Percentiles rank a stretch among this genome's conserved stretches.
Evolutionary conservation across 2,888 invertebrate species (phyloP).

Genomic region (Drosophila ustulata): DNA sequence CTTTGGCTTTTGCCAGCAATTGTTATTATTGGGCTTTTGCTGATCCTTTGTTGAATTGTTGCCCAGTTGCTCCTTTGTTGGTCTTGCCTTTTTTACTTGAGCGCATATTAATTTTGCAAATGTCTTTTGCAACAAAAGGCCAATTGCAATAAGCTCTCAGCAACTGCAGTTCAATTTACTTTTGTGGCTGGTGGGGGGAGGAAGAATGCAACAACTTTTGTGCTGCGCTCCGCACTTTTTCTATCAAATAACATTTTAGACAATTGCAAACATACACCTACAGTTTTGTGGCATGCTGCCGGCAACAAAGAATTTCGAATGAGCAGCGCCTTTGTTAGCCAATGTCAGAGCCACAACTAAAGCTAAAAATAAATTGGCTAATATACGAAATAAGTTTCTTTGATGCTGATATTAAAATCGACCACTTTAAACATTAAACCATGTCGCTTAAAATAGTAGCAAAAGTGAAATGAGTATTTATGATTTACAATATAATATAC

Average conservation of each 20-base stretch:
- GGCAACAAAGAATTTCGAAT: constrained; percentile 40
- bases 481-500: neutral
- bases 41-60: constrained; percentile 30
- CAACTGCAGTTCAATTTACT: constrained; percentile 74
- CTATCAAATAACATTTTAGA: constrained; percentile 73
- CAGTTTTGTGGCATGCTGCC: constrained; percentile 11
- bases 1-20: constrained; percentile 48
- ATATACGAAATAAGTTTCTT: constrained; percentile 6
- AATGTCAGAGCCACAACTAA: constrained; percentile 39
- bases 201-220: constrained; percentile 47
- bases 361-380: constrained; percentile 16
- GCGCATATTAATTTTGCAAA: constrained; percentile 75
- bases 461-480: too few species aligned
- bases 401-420: too few species aligned
- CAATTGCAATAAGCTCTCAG: constrained; percentile 56
- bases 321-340: constrained; percentile 23
- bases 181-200: constrained; percentile 3
- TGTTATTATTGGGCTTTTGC: constrained; percentile 52
- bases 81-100: constrained; percentile 19
- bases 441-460: too few species aligned
- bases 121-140: constrained; percentile 69
- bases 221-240: constrained; percentile 52
- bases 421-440: too few species aligned
- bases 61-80: neutral
- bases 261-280: constrained; percentile 55